These are phyloP conservation scores for Pyralis farinalis DNA, from an alignment of 2,888 invertebrate species.

Conservation along the genomic window DNA sequence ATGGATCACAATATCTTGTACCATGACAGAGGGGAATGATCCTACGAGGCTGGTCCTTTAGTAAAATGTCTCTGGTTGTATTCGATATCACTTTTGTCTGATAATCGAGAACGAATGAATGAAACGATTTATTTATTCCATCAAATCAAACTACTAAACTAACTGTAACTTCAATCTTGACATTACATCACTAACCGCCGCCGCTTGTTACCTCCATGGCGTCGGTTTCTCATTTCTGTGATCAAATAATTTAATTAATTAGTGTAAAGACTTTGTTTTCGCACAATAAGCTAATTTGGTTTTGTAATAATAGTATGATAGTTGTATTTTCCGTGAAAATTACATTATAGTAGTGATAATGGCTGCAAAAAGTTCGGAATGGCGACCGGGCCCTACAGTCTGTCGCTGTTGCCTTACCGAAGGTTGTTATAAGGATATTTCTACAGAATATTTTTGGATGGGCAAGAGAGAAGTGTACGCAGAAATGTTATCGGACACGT, in stretches of 20 bases:
- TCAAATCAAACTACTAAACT: no score
- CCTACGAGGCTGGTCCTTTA: no score
- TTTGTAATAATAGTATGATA: slow-evolving; percentile 28
- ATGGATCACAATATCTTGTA: no score
- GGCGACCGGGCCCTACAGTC: slow-evolving; percentile 69
- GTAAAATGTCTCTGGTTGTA: no score
- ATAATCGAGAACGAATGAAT: no score
- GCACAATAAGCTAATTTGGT: slow-evolving; percentile 22
- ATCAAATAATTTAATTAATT: slow-evolving; percentile 19
- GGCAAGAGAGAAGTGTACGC: slow-evolving; percentile 70
- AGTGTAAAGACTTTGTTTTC: slow-evolving; percentile 14
- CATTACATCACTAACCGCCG: slow-evolving; percentile 16
- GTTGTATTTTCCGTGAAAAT: slow-evolving; percentile 42
- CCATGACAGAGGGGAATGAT: no score
- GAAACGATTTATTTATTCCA: no score
- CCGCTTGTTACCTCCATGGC: slow-evolving; percentile 26
- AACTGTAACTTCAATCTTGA: no score
- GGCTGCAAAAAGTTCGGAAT: slow-evolving; percentile 58
- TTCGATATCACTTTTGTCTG: no score
- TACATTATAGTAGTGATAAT: slow-evolving; percentile 43
- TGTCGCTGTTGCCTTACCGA: slow-evolving; percentile 70
- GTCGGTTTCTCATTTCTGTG: slow-evolving; percentile 27
- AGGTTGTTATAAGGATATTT: slow-evolving; percentile 74
- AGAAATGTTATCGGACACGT: slow-evolving; percentile 65
- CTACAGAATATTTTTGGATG: slow-evolving; percentile 77